Conservation (phyloP, 2,797 vertebrate genomes). For the Neoniphon sammara region DNA sequence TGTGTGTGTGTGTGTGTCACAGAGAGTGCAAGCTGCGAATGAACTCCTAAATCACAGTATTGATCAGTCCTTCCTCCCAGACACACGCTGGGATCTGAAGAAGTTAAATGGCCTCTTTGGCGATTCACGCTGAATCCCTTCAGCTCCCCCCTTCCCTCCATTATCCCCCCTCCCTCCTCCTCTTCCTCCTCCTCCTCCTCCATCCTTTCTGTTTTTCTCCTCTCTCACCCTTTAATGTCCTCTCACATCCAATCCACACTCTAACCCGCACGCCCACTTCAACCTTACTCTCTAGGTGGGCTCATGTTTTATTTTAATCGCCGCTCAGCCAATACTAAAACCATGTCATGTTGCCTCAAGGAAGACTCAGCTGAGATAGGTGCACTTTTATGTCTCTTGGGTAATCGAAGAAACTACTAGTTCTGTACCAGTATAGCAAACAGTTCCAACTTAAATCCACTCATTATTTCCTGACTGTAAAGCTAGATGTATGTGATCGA, state of each 20-base stretch:
- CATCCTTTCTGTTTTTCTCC: slow-evolving; percentile 4
- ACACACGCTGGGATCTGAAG: slow-evolving; percentile 66
- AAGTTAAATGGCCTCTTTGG: slow-evolving; percentile 71
- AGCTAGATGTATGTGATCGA: not conserved
- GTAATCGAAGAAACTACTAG: not conserved
- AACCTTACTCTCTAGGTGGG: slow-evolving; percentile 6
- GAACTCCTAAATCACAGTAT: slow-evolving; percentile 80
- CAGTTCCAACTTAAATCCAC: not conserved
- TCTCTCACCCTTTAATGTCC: slow-evolving; percentile 30
- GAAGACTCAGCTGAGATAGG: slow-evolving; percentile 8
- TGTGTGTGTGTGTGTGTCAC: slow-evolving; percentile 31
- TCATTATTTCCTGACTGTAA: slow-evolving; percentile 4
- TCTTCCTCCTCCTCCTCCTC: slow-evolving; percentile 5
- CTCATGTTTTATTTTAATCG: slow-evolving; percentile 25
- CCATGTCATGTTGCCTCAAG: slow-evolving; percentile 5
- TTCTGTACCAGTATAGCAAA: not conserved
- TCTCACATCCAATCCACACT: slow-evolving; percentile 25
- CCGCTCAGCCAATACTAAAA: slow-evolving; percentile 8
- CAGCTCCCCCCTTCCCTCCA: slow-evolving; percentile 38
- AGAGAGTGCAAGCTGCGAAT: slow-evolving; percentile 63
- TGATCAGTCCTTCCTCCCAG: slow-evolving; percentile 70
- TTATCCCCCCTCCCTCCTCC: slow-evolving; percentile 34
- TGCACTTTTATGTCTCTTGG: slow-evolving; percentile 15
- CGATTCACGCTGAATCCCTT: slow-evolving; percentile 67
- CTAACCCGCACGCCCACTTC: slow-evolving; percentile 17